Conservation (phyloP, 1,140 invertebrate species). For the Neodiprion pinetum region DNA sequence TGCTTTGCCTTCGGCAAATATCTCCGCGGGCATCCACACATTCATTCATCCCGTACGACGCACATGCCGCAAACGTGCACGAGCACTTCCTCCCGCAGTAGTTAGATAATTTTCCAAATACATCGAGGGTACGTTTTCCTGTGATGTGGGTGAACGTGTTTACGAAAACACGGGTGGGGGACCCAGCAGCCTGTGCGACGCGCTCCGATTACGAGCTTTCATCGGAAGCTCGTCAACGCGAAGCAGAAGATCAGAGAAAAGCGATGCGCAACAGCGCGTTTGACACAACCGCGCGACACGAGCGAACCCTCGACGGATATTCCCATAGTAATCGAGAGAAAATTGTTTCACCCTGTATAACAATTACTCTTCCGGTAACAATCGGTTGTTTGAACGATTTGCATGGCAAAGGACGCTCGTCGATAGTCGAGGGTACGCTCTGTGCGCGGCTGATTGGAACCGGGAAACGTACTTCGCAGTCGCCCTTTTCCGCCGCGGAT, state of each 20-base stretch:
- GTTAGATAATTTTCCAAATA: no score
- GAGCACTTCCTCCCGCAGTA: neutral
- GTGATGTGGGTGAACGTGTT: no score
- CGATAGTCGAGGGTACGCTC: neutral
- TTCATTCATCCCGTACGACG: constrained; percentile 22
- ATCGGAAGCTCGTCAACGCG: no score
- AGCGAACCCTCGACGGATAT: no score
- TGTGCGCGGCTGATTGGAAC: neutral
- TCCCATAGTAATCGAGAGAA: neutral
- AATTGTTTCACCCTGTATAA: neutral
- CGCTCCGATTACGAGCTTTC: no score
- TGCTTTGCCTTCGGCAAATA: constrained; percentile 52
- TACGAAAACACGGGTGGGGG: no score
- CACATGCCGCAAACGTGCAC: neutral
- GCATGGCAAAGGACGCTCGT: neutral
- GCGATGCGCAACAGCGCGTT: no score
- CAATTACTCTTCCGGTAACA: neutral
- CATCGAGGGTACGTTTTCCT: no score
- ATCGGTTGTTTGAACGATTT: constrained; percentile 7
- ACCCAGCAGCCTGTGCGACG: no score
- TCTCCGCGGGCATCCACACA: constrained; percentile 39
- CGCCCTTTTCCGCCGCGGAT: neutral
- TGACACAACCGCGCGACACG: no score
- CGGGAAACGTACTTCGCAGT: neutral
- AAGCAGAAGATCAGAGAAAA: no score